Base-by-base conservation (phyloP, 37 sponge, comb jelly and placozoan genomes). In the Hormiphora californensis region DNA sequence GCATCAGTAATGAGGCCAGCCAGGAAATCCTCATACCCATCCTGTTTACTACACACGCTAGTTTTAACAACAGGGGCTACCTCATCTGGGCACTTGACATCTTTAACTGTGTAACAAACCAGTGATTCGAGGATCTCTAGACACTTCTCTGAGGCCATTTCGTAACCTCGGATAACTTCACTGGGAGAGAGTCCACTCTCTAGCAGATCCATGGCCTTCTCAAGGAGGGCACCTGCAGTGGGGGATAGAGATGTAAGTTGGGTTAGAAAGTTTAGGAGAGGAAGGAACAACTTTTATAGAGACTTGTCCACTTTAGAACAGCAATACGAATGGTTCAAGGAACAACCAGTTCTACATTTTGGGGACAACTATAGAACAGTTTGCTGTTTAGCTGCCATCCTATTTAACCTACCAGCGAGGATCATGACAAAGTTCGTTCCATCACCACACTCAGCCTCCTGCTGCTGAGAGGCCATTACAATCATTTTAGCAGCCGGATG, bases 401-500 rank as follows among this genome's bases (percentile, higher is more conserved):
- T 49, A 15, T 49, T 15, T 17, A 27, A 65, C 67, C 35, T 15
- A 65, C 98, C 98, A 55, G 91, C 89, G 61, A 97, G 85, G 68
- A 97, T 85, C 85, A 97, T 86, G 38, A 97, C 95, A 90, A 97
- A 93, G 90, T 97, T 97, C 25, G 98, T 94, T 0, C 98, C 98
- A 88, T 97, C 98, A 36, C 98, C 98, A 86, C 49, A 33, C 92
- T 97, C 98, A 40, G 94, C 90, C 53, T 97, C 93, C 91, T 89
- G 90, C 92, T 89, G 92, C 63, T 94, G 81, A 51, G 91, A 91
- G 27, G 94, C 94, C 89, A 93, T 86, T 34, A 97, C 98, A 4
- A 97, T 54, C 95, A 97, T 90, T 89, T 93, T 94, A 15, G 98
- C 98, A 85, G 95, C 98, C 21, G 98, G 98, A 46, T 97, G 98